Evolutionary conservation across 2,113 vertebrate species (phyloP).

Genomic region (zebrafish (Danio rerio)): GRCz12tu NC_133184.1:26587001-26587500

Average conservation of each 20-base stretch:
- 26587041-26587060: conserved; percentile 85
- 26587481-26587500: conserved; percentile 19
- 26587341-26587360: conserved; percentile 74
- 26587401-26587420: conserved; percentile 67
- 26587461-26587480: not conserved
- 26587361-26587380: conserved; percentile 73
- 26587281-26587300: conserved; percentile 82
- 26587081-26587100: conserved; percentile 88
- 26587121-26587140: conserved; percentile 84
- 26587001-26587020: not conserved
- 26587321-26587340: conserved; percentile 74
- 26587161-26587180: conserved; percentile 83
- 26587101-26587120: conserved; percentile 88
- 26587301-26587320: conserved; percentile 80
- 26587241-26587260: conserved; percentile 70
- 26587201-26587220: conserved; percentile 59
- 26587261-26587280: conserved; percentile 77
- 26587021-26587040: conserved; percentile 68
- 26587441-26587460: conserved; percentile 68
- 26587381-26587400: conserved; percentile 66
- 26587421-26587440: conserved; percentile 71
- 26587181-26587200: conserved; percentile 44
- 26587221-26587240: conserved; percentile 65
- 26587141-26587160: conserved; percentile 84
- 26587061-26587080: conserved; percentile 85